phyloP scores from a whole-genome alignment of 2,888 invertebrate genomes.

The Prosapia bicincta region DNA sequence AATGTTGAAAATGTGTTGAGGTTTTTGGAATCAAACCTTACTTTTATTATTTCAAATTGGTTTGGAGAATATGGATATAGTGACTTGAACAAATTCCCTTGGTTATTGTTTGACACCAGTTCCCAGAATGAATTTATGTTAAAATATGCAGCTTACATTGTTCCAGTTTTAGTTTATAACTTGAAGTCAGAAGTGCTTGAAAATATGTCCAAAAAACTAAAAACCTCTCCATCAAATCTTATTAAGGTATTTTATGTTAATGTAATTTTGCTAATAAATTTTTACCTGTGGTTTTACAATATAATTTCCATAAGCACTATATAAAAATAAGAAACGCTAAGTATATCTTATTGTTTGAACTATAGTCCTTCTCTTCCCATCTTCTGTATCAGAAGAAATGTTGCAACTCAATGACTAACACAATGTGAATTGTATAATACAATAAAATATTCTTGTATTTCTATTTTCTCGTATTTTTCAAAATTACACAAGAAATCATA shows the following conservation, averaged over 20 bases:
- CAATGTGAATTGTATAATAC: too few species aligned
- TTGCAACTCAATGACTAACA: too few species aligned
- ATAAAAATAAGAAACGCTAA: too few species aligned
- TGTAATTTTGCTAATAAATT: too few species aligned
- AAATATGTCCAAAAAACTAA: constrained; percentile 42
- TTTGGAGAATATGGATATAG: constrained; percentile 42
- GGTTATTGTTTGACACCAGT: constrained; percentile 43
- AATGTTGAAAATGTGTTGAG: constrained; percentile 41
- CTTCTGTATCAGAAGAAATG: too few species aligned
- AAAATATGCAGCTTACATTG: constrained; percentile 46
- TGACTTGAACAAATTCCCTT: constrained; percentile 45
- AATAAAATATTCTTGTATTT: too few species aligned
- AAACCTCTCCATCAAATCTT: constrained; percentile 35
- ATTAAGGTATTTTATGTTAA: constrained; percentile 17
- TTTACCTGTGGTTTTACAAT: too few species aligned
- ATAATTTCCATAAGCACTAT: too few species aligned
- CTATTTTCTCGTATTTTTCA: too few species aligned
- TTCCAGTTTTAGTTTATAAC: constrained; percentile 47
- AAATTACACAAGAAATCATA: too few species aligned
- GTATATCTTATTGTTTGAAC: too few species aligned
- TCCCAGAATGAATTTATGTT: constrained; percentile 47
- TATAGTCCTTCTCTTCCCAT: too few species aligned
- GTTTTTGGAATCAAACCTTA: constrained; percentile 48
- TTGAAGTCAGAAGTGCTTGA: constrained; percentile 42
- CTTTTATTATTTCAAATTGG: constrained; percentile 53